phyloP scores from a whole-genome alignment of 2,113 vertebrate species.

The Phalacrocorax aristotelis region DNA sequence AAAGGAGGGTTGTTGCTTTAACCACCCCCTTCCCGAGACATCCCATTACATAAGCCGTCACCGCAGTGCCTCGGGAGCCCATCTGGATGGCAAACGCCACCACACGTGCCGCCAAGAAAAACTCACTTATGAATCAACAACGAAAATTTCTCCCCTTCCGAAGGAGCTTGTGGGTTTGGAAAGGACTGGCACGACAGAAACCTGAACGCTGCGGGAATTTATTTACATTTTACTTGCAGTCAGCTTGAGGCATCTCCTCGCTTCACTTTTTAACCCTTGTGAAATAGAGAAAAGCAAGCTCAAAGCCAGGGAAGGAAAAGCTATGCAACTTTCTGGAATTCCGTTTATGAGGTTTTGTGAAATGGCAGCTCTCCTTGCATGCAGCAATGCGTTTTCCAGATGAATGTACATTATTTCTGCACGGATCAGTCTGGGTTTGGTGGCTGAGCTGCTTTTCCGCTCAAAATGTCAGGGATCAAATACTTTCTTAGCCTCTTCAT shows the following conservation, averaged over 20 bases:
- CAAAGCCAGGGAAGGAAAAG: background rate
- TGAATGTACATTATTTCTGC: background rate
- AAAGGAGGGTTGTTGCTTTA: background rate
- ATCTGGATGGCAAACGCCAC: conserved; percentile 50
- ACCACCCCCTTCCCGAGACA: conserved; percentile 26
- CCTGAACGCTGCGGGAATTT: background rate
- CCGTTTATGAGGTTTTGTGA: background rate
- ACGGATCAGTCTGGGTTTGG: background rate
- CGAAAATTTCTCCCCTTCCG: conserved; percentile 17
- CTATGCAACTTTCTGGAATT: background rate
- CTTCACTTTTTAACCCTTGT: conserved; percentile 3
- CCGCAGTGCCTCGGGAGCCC: conserved; percentile 42
- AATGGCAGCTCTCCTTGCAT: background rate
- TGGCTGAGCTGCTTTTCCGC: background rate
- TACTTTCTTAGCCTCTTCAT: background rate
- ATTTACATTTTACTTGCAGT: background rate
- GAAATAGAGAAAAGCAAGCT: background rate
- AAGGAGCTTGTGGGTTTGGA: conserved; percentile 48
- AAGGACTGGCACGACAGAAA: background rate
- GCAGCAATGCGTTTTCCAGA: conserved; percentile 12
- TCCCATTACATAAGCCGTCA: conserved; percentile 48
- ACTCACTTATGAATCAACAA: conserved; percentile 57
- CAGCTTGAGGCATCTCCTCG: background rate
- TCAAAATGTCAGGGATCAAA: background rate
- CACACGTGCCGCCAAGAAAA: conserved; percentile 59